phyloP scores from a whole-genome alignment of 1,140 invertebrate genomes.

The Palaemon carinicauda region DNA sequence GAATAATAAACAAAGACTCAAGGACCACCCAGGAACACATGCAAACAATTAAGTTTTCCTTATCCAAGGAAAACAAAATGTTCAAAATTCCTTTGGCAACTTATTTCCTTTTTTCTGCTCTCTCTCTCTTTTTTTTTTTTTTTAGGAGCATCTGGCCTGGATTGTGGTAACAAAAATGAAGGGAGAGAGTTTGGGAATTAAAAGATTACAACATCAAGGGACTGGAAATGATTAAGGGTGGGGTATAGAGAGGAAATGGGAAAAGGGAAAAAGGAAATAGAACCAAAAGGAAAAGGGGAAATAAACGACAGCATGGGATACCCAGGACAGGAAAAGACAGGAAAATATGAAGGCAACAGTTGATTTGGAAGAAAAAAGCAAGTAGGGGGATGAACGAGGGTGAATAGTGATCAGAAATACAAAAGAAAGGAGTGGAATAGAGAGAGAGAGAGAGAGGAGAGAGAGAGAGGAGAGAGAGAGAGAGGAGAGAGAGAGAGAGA shows the following conservation, averaged over 20 bases:
- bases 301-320: not conserved
- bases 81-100: too few relatives aligned
- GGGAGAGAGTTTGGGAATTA: not conserved
- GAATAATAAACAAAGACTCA: too few relatives aligned
- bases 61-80: too few relatives aligned
- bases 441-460: constrained; percentile 13
- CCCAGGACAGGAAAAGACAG: not conserved
- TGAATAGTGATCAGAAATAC: not conserved
- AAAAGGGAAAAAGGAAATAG: not conserved
- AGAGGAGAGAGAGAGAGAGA: constrained; percentile 2
- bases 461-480: constrained; percentile 19
- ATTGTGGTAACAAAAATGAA: not conserved
- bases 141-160: too few relatives aligned
- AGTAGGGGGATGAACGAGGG: not conserved
- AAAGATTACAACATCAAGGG: not conserved
- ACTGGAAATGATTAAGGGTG: not conserved
- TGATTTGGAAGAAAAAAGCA: not conserved
- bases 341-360: not conserved
- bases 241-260: not conserved
- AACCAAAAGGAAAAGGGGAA: not conserved
- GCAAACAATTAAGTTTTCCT: too few relatives aligned
- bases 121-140: too few relatives aligned
- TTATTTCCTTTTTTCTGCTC: too few relatives aligned
- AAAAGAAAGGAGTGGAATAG: not conserved
- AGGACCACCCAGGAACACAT: too few relatives aligned